Base-by-base conservation (phyloP, 1,140 invertebrate species). In the Polyergus mexicanus region DNA sequence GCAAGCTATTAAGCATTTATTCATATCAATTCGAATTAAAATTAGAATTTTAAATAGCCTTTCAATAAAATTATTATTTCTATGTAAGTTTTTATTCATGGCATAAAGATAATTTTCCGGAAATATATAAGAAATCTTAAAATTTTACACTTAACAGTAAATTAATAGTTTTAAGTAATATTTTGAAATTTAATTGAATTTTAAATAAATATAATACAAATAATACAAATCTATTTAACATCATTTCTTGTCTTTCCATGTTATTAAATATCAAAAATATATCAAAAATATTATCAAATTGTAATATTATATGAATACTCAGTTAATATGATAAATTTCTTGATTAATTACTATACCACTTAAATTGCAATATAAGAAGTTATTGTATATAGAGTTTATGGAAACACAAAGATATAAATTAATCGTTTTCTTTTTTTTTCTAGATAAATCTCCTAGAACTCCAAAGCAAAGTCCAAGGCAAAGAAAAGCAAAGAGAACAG, bases 401-500 rank as follows among this genome's bases (percentile, higher is more conserved):
- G 7, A 62, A 28, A 60, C 19, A 28, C 16, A 2, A n/a, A 22
- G 80, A 65, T 51, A 5, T 68, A n/a, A 56, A 62, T 68, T 8
- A 63, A 60, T 75, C 6, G 19, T 58, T 69, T 47, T 6, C 25
- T 0, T 28, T 66, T 88, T 88, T 76, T 54, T 71, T 41, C 1
- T 66, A 90, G 96, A 97, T 94, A 97, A 97, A 95, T 94, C 95
- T 60, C 94, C 95, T 87, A 95, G 94, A 93, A 95, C 94, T 51
- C 95, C 96, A 25, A 96, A 96, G 91, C 97, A 97, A 92, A 97
- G 97, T 85, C 97, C 97, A 85, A 97, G 96, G 91, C 96, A 97
- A 92, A 96, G 97, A 90, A 97, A 97, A 95, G 96, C 96, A 25
- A 97, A 97, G 94, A 96, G 96, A 91, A 96, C 96, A 25, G 96